phyloP scores from a whole-genome alignment of 1,140 invertebrate species.

The Trichomalopsis sarcophagae region DNA sequence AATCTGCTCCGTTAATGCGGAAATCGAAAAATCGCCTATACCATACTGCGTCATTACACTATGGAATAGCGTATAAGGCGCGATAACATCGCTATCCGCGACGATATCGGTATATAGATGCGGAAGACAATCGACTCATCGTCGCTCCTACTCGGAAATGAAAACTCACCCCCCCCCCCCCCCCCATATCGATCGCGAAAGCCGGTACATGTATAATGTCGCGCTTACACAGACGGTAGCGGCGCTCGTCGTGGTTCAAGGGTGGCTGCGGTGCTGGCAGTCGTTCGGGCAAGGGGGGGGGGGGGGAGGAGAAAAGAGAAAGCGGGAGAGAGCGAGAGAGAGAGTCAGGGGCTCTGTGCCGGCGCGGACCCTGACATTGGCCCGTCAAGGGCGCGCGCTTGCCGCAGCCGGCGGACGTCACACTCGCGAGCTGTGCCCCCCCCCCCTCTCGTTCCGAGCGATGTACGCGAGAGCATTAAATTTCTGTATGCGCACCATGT shows the following conservation, averaged over 20 bases:
- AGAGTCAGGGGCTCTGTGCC: conserved; percentile 28
- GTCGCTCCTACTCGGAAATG: not conserved
- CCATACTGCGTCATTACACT: not conserved
- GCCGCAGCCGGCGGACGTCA: conserved; percentile 37
- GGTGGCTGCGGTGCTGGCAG: not conserved
- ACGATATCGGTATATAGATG: not conserved
- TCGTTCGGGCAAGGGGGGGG: not conserved
- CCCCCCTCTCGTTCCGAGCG: too few relatives aligned
- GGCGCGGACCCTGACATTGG: conserved; percentile 52
- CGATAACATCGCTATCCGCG: not conserved
- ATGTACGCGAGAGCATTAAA: not conserved
- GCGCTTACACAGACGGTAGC: conserved; percentile 4
- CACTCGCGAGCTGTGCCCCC: not conserved
- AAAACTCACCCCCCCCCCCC: conserved; percentile 3
- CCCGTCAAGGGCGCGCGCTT: conserved; percentile 36
- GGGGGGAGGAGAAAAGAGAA: not conserved
- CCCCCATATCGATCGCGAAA: conserved; percentile 21
- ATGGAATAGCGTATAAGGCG: not conserved
- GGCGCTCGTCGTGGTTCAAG: conserved; percentile 41
- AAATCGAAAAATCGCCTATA: not conserved
- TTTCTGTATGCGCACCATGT: not conserved
- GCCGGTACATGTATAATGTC: not conserved
- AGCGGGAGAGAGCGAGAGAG: not conserved
- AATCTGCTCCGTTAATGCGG: not conserved
- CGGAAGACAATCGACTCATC: not conserved